phyloP scores from a whole-genome alignment of 2,113 vertebrate species.

The Erythrocercus mccallii region DNA sequence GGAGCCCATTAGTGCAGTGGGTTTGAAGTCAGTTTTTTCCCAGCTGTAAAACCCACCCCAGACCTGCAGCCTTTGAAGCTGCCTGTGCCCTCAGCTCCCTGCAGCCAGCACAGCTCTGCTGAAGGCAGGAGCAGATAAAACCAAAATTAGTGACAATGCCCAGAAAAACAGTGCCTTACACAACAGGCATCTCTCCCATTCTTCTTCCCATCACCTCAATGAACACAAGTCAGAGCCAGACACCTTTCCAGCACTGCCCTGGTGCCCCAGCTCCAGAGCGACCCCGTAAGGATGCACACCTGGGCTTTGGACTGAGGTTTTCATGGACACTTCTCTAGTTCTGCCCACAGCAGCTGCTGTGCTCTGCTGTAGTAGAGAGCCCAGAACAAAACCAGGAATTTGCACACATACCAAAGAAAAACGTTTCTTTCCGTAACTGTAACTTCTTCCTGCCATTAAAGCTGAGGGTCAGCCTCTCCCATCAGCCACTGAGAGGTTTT shows the following conservation, averaged over 20 bases:
- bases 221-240: rapidly evolving
- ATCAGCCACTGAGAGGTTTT: background rate
- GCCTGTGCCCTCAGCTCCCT: background rate
- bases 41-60: background rate
- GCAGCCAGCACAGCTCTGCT: background rate
- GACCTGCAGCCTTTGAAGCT: background rate
- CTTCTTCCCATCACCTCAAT: background rate
- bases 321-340: rapidly evolving
- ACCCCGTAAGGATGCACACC: rapidly evolving
- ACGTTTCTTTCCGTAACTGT: rapidly evolving
- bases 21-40: background rate
- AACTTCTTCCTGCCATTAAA: background rate
- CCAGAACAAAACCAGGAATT: background rate
- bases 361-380: background rate
- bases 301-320: background rate
- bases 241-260: background rate
- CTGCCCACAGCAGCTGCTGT: background rate
- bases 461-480: background rate
- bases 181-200: background rate
- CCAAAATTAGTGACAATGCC: background rate
- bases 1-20: rapidly evolving
- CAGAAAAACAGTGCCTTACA: rapidly evolving
- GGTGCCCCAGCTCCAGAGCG: rapidly evolving
- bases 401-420: background rate
- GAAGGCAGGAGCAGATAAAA: background rate